Evolutionary conservation across 2,113 vertebrate genomes (phyloP).

Genomic region (Clinocottus analis): DNA sequence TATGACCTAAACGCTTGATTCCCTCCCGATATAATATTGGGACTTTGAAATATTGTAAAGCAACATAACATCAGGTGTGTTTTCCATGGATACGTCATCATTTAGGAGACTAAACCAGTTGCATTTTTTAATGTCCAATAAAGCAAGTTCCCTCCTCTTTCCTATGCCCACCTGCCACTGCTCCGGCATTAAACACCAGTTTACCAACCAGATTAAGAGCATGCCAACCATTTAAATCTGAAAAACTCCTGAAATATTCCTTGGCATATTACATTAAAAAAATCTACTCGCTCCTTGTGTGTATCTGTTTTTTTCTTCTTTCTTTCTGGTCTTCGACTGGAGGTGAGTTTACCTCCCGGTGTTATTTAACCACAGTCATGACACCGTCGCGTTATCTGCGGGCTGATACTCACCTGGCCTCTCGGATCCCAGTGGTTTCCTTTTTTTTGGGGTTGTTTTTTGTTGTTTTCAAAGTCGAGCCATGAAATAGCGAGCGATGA

Average conservation of each 20-base stretch:
- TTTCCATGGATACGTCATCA: background rate
- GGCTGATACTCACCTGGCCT: slow-evolving; percentile 46
- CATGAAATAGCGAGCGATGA: background rate
- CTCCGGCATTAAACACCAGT: too few relatives aligned
- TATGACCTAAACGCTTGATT: background rate
- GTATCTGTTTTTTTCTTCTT: too few relatives aligned
- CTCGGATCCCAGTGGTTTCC: background rate
- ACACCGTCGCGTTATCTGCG: slow-evolving; percentile 15
- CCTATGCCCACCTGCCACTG: background rate
- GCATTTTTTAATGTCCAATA: background rate
- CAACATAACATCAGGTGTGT: too few relatives aligned
- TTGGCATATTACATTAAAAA: background rate
- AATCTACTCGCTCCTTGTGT: background rate
- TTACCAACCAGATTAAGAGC: background rate
- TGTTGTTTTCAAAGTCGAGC: slow-evolving; percentile 7
- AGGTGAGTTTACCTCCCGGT: background rate
- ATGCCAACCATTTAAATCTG: background rate
- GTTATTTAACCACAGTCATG: background rate
- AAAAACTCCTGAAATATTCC: background rate
- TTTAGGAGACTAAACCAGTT: background rate
- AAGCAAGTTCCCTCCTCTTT: background rate
- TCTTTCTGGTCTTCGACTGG: background rate
- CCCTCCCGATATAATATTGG: background rate
- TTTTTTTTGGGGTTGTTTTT: too few relatives aligned
- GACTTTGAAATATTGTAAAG: background rate